phyloP scores from a whole-genome alignment of 53 echinoderm and acorn worm species.

The Patiria pectinifera region DNA sequence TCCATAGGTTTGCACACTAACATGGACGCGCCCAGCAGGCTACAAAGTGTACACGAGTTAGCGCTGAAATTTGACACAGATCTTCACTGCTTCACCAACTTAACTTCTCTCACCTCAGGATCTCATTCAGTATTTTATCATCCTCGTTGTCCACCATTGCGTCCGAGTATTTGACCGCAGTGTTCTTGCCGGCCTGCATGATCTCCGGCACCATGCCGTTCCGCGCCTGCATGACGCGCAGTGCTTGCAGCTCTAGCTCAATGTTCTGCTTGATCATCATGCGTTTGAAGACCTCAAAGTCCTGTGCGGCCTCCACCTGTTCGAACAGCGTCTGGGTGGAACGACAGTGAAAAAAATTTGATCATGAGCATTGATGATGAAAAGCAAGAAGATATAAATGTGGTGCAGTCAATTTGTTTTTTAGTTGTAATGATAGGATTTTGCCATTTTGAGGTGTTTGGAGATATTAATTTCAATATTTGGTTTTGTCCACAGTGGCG shows the following conservation, averaged over 20 bases:
- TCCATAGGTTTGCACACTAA: background rate
- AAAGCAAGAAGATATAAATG: no score
- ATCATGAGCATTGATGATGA: background rate
- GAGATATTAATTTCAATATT: no score
- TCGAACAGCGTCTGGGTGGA: constrained; percentile 77
- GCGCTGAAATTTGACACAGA: background rate
- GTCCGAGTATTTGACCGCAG: constrained; percentile 62
- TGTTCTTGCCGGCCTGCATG: constrained; percentile 72
- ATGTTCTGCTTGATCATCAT: constrained; percentile 96
- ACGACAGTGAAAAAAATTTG: background rate
- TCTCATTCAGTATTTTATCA: constrained; percentile 84
- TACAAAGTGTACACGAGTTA: no score
- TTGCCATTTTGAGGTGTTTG: no score
- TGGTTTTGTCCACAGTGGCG: no score
- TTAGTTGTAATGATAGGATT: no score
- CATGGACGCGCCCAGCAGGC: no score
- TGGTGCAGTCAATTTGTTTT: no score
- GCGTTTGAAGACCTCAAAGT: constrained; percentile 85
- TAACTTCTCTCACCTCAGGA: constrained; percentile 69
- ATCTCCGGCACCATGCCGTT: constrained; percentile 83
- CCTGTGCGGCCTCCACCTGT: constrained; percentile 89
- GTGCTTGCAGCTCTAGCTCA: constrained; percentile 92
- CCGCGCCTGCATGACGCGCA: constrained; percentile 82
- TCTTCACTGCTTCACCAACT: no score
- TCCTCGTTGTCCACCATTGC: constrained; percentile 75